Percentiles rank a stretch among this genome's conserved stretches.
Conservation (phyloP, 2,113 vertebrate species). For the Dicrurus megarhynchus region DNA sequence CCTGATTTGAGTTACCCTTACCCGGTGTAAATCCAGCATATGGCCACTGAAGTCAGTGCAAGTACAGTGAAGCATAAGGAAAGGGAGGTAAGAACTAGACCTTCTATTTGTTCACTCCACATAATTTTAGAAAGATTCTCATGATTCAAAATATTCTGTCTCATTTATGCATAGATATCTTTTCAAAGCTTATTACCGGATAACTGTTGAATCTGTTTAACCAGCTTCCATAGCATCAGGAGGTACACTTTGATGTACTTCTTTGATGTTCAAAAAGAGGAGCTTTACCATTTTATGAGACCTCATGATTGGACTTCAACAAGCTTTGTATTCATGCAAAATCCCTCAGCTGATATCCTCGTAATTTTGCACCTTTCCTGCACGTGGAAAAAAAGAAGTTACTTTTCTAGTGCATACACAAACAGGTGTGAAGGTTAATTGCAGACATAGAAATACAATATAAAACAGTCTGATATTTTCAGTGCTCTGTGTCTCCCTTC, state of each 20-base stretch:
- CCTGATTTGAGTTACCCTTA: neutral
- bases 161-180: constrained; percentile 12
- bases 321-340: neutral
- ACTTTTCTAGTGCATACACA: neutral
- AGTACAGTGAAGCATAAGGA: neutral
- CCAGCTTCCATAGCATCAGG: neutral
- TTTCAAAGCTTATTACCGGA: constrained; percentile 31
- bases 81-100: neutral
- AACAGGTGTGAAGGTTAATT: neutral
- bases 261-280: constrained; percentile 35
- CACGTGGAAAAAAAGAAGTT: neutral
- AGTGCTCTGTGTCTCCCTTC: neutral
- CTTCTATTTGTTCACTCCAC: neutral
- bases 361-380: neutral
- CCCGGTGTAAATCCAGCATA: neutral
- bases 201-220: constrained; percentile 51
- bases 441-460: neutral
- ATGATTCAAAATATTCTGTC: constrained; percentile 10
- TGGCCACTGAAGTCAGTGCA: neutral
- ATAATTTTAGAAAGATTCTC: neutral
- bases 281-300: constrained; percentile 7
- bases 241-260: constrained; percentile 24
- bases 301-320: neutral
- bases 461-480: neutral
- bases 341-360: neutral